Base-by-base conservation (phyloP, 2,113 vertebrate genomes). In the Cavia aperea region DNA sequence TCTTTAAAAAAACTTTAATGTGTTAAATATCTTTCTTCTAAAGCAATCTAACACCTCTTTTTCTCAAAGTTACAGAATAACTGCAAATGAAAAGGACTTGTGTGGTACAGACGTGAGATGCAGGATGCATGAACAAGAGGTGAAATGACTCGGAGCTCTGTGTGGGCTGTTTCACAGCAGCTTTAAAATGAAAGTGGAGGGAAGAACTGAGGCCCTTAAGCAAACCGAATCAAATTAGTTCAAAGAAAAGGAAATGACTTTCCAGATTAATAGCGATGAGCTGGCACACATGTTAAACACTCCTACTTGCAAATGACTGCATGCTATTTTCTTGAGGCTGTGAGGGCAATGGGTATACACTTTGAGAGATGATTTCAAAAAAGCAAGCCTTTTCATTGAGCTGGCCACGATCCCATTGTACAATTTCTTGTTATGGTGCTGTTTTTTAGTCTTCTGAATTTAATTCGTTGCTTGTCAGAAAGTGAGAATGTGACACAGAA, bases 231-330 rank as follows among this genome's bases (percentile, higher is more conserved):
- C 78, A 88, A 95, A 95, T 93, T 93, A 93, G 75, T 93, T 95
- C 81, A 94, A 86, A 95, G 92, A 60, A 89, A 95, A 95, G 94
- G 89, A 93, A 95, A 93, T 94, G 87, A 89, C 73, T 94, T 95
- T 93, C 9, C 81, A 88, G 65, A 92, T 93, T 94, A 95, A 96
- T 95, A 91, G 91, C 89, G 58, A 89, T 68, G 85, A 95, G 88
- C 82, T 94, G 91, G 46, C 90, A 72, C 24, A 39, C 66, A 72
- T 39, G 75, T 68, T 78, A 93, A 95, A 82, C 26, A 93, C 49
- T 65, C 75, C 49, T 90, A 79, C 79, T 95, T 96, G 85, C 88
- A 91, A 93, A 93, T 90, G 82, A 93, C 91, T 86, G 0, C 62
- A 19, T 92, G 83, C 81, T 49, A 90, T 73, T 93, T 95, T 92